phyloP scores from a whole-genome alignment of 2,113 vertebrate species.

The Sialia sialis region DNA sequence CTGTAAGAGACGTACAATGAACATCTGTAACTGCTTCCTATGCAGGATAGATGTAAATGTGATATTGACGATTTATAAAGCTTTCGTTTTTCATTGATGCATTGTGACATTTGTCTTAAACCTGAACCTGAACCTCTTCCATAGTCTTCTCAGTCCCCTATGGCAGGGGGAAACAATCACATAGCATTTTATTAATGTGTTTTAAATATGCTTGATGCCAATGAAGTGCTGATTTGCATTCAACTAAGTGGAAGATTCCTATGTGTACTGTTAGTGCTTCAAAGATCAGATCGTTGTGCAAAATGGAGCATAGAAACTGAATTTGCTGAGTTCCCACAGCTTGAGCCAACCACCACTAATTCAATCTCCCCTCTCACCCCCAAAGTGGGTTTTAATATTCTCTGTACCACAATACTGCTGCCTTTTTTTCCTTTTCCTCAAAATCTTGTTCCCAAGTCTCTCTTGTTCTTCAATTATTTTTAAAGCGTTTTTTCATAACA shows the following conservation, averaged over 20 bases:
- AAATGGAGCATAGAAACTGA: background rate
- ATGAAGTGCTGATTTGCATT: background rate
- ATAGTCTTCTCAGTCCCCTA: background rate
- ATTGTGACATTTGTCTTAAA: background rate
- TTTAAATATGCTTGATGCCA: background rate
- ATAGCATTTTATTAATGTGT: background rate
- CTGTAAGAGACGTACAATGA: background rate
- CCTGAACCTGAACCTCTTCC: background rate
- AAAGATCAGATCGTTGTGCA: background rate
- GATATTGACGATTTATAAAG: background rate
- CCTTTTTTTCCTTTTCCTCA: background rate
- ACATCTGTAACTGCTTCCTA: rapidly evolving
- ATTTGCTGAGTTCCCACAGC: background rate
- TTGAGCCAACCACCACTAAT: background rate
- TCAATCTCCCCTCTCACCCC: background rate
- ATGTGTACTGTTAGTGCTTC: background rate
- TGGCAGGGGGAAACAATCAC: background rate
- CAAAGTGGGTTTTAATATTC: background rate
- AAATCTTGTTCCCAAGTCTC: background rate
- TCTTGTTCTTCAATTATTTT: background rate
- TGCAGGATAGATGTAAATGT: background rate
- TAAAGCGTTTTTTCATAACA: background rate
- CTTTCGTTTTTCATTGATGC: background rate
- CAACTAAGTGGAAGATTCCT: background rate
- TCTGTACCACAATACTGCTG: background rate